These are phyloP conservation scores for Fregata magnificens DNA, from an alignment of 2,113 vertebrate species.

Conservation along the genomic window DNA sequence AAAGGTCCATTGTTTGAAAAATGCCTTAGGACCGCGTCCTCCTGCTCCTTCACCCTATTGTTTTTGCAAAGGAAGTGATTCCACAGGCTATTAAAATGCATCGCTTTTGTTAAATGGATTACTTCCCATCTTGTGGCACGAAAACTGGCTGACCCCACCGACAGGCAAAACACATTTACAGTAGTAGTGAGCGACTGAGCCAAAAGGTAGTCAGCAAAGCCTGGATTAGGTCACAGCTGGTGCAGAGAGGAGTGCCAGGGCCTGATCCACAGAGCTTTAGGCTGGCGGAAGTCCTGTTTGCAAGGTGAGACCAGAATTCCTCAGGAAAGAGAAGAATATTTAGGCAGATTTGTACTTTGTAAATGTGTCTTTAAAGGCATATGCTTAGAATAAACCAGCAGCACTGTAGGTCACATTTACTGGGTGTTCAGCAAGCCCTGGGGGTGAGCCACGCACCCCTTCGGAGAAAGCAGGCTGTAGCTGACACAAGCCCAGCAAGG, in stretches of 20 bases:
- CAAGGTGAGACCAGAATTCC: not conserved
- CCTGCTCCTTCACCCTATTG: not conserved
- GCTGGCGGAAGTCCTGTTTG: not conserved
- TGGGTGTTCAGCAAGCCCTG: not conserved
- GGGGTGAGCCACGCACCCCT: not conserved
- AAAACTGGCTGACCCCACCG: not conserved
- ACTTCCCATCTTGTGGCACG: not conserved
- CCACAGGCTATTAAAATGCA: not conserved
- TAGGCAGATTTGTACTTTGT: not conserved
- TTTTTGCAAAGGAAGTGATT: slow-evolving; percentile 29
- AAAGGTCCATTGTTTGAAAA: not conserved
- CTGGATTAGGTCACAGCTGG: not conserved
- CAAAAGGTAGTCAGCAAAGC: not conserved
- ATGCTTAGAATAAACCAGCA: not conserved
- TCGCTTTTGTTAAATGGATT: not conserved
- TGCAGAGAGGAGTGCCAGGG: fast-evolving
- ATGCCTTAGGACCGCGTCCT: not conserved
- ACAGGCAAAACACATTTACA: not conserved
- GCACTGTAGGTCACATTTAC: not conserved
- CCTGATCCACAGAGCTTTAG: not conserved
- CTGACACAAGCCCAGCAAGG: not conserved
- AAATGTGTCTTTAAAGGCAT: not conserved
- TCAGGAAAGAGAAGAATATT: not conserved
- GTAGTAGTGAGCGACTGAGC: not conserved
- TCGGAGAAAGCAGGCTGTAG: not conserved